Evolutionary conservation across 2,888 invertebrate species (phyloP).

Genomic region (Diarsia brunnea): DNA sequence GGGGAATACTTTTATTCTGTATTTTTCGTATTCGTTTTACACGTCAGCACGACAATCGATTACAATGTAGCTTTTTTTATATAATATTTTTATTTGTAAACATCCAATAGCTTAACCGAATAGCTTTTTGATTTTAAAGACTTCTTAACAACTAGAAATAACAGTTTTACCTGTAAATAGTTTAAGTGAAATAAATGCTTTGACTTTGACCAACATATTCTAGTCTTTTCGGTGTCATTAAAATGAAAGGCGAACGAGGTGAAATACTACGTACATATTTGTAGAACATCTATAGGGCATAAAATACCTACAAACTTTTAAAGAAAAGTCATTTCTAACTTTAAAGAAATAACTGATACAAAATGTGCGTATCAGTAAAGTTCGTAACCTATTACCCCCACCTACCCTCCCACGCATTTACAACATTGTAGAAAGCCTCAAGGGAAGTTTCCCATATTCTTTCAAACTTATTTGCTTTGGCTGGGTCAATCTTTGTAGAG

Average conservation of each 20-base stretch:
- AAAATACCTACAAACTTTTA: background rate
- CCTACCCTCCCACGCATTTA: background rate
- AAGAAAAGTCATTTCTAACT: background rate
- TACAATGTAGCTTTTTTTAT: background rate
- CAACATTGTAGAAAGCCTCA: background rate
- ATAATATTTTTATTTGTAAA: background rate
- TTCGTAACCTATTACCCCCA: background rate
- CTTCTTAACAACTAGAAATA: background rate
- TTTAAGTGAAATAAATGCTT: conserved; percentile 13
- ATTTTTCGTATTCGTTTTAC: background rate
- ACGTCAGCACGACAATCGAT: background rate
- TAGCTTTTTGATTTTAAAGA: background rate
- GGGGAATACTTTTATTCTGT: background rate
- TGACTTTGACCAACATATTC: background rate
- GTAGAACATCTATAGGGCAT: background rate
- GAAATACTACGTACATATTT: background rate
- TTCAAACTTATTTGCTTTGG: conserved; percentile 53
- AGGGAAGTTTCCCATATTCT: conserved; percentile 39
- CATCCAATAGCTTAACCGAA: background rate
- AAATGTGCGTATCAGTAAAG: background rate
- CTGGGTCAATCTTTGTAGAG: conserved; percentile 50
- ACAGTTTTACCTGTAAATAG: background rate
- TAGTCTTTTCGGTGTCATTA: background rate
- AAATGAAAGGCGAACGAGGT: background rate
- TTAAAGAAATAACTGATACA: background rate